Conservation (phyloP, 2,888 invertebrate species). For the Hydropsyche betteni region DNA sequence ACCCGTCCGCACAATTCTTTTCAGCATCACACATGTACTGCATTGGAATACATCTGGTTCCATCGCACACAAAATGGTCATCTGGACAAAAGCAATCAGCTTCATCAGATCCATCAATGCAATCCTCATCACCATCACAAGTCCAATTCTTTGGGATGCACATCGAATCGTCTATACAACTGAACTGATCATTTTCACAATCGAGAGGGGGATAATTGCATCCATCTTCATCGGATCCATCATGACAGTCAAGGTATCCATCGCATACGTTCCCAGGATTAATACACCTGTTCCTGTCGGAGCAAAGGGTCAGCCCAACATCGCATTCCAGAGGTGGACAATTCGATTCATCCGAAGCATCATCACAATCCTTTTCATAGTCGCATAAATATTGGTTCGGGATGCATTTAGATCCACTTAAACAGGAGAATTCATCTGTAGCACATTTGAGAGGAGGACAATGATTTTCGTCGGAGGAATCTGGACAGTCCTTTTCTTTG, state of each 20-base stretch:
- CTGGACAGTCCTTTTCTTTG: slow-evolving; percentile 72
- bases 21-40: not conserved
- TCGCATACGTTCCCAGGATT: not conserved
- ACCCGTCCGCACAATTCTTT: not conserved
- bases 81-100: not conserved
- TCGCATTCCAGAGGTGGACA: too few species aligned
- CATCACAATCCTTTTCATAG: too few species aligned
- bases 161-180: not conserved
- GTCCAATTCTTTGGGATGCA: not conserved
- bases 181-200: not conserved
- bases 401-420: not conserved
- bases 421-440: not conserved
- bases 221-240: not conserved
- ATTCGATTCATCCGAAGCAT: too few species aligned
- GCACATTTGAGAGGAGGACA: slow-evolving; percentile 53
- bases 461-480: slow-evolving; percentile 71
- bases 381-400: not conserved
- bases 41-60: not conserved
- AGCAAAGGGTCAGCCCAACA: too few species aligned
- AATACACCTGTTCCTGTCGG: too few species aligned
- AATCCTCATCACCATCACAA: not conserved
- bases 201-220: not conserved
- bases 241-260: not conserved
- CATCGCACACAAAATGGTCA: not conserved
- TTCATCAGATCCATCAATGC: not conserved